These are phyloP conservation scores for Ganaspis sp. DNA, from an alignment of 1,140 invertebrate genomes.

Conservation along the genomic window DNA sequence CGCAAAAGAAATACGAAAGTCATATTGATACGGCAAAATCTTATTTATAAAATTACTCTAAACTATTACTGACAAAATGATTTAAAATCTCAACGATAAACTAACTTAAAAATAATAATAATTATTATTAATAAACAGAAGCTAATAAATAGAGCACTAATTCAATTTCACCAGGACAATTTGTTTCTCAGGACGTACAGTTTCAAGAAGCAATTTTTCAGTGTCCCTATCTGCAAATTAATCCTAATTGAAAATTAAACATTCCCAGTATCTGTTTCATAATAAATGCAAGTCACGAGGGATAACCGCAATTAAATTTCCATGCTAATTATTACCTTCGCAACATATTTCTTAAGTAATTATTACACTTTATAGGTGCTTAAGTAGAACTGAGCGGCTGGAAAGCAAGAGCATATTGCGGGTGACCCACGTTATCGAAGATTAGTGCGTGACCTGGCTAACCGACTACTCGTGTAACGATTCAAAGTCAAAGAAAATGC, in stretches of 20 bases:
- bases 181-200: too few species aligned
- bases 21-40: too few species aligned
- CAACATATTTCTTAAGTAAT: background rate
- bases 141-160: too few species aligned
- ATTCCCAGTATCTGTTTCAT: background rate
- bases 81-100: too few species aligned
- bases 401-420: background rate
- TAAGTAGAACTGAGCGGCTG: background rate
- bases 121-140: too few species aligned
- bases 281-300: background rate
- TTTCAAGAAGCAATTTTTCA: slow-evolving; percentile 44
- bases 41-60: too few species aligned
- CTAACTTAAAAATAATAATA: too few species aligned
- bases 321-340: background rate
- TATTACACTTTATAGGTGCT: background rate
- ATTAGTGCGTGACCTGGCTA: slow-evolving; percentile 22
- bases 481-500: slow-evolving; percentile 1
- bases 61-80: too few species aligned
- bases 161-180: too few species aligned
- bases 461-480: background rate
- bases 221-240: background rate
- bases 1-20: too few species aligned
- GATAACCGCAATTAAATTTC: background rate
- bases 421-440: background rate
- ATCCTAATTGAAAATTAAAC: slow-evolving; percentile 16